Base-by-base conservation (phyloP, 2,888 invertebrate species). In the Ectemnius continuus region DNA sequence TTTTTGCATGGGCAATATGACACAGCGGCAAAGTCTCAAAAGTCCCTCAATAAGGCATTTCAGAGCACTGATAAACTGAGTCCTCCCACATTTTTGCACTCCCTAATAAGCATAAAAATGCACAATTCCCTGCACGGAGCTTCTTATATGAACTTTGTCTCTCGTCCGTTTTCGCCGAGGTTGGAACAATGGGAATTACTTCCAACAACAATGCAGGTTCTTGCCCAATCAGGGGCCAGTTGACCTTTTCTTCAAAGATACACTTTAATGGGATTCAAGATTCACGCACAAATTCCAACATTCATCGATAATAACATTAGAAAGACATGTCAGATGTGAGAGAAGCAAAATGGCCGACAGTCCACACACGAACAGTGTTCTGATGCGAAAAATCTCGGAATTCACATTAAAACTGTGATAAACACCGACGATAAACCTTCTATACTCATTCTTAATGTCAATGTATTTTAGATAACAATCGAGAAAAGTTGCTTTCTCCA, bases 261-360 rank as follows among this genome's bases (percentile, higher is more conserved):
- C 72, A 76, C 73, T 76, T 65, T 47, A 73, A 74, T 64, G 36
- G 72, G 70, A 77, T 78, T 72, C 64, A 72, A 71, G 69, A 80
- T 73, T 81, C 78, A 83, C 84, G 75, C 78, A 80, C 76, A 80
- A 83, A 84, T 81, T 79, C 58, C 76, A 76, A 73, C 79, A 82
- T 84, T 84, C 82, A 83, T 87, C 86, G 88, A 88, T 88, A 88
- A 88, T 88, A 88, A 88, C 88, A 88, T 88, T 87, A 88, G 86
- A 88, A 85, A 87, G 88, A 88, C 86, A 88, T 88, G 87, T 88
- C 86, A 87, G 85, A 84, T 87, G 84, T 85, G 78, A 85, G 83
- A 81, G 83, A 84, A 87, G 86, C 87, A 88, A 88, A 88, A 88
- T 88, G 88, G 88, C 88, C 85, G 83, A 80, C 78, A 67, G 66